These are phyloP conservation scores for Cacatua alba DNA, from an alignment of 2,113 vertebrate species.

Conservation along the genomic window DNA sequence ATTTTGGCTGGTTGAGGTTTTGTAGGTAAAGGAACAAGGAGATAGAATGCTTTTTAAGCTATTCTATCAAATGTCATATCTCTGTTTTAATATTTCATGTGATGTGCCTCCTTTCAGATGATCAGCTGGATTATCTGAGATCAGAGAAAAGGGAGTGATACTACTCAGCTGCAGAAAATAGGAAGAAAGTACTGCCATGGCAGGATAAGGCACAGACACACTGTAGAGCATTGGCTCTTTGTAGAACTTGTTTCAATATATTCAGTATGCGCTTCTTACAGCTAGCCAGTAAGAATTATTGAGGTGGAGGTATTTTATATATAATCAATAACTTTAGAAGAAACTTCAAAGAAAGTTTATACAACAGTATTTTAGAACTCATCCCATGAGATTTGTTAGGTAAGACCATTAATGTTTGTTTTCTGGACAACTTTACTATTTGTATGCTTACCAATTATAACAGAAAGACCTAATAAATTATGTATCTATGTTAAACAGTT, in stretches of 20 bases:
- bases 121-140: constrained; percentile 51
- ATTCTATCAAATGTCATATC: constrained; percentile 30
- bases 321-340: neutral
- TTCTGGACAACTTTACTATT: neutral
- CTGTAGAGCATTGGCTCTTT: neutral
- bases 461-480: neutral
- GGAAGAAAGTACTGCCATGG: neutral
- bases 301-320: neutral
- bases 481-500: constrained; percentile 7
- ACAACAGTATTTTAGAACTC: neutral
- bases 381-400: neutral
- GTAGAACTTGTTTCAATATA: neutral
- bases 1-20: constrained; percentile 33
- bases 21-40: constrained; percentile 40
- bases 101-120: constrained; percentile 47
- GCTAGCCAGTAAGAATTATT: neutral
- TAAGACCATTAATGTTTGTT: neutral
- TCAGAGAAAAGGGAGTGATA: constrained; percentile 34
- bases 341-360: neutral
- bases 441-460: neutral
- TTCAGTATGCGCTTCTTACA: neutral
- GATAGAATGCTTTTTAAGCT: constrained; percentile 18
- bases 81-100: constrained; percentile 54
- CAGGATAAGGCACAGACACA: neutral
- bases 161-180: constrained; percentile 22